Conservation (phyloP, 1,140 invertebrate genomes). For the Philopotamus ludificatus region DNA sequence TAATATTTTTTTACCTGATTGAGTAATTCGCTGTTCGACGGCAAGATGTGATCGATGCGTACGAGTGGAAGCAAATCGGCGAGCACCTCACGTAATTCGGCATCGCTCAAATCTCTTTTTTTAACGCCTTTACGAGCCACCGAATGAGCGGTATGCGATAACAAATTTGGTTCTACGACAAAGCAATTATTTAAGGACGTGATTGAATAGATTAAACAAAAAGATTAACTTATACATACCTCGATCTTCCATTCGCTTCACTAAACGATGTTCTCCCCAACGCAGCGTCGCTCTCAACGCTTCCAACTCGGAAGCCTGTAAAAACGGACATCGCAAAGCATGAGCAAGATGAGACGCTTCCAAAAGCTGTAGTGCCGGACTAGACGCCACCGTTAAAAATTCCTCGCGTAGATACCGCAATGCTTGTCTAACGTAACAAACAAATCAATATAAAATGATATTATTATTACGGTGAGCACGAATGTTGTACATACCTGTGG, state of each 20-base stretch:
- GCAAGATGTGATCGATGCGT: slow-evolving; percentile 85
- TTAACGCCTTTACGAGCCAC: slow-evolving; percentile 82
- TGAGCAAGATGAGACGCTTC: slow-evolving; percentile 78
- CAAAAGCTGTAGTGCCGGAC: slow-evolving; percentile 74
- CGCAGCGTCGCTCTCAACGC: slow-evolving; percentile 83
- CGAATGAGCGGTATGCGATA: slow-evolving; percentile 89
- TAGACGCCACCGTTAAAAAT: slow-evolving; percentile 71
- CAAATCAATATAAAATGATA: slow-evolving; percentile 39
- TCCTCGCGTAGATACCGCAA: slow-evolving; percentile 82
- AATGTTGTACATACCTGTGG: slow-evolving; percentile 62
- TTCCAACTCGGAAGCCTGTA: slow-evolving; percentile 89
- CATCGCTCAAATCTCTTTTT: slow-evolving; percentile 81
- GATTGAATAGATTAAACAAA: slow-evolving; percentile 15
- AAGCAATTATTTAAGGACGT: slow-evolving; percentile 14
- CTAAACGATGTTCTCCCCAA: slow-evolving; percentile 86
- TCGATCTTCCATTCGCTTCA: slow-evolving; percentile 79
- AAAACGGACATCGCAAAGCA: slow-evolving; percentile 82
- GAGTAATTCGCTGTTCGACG: slow-evolving; percentile 80
- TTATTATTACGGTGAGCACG: slow-evolving; percentile 54
- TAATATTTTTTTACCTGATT: slow-evolving; percentile 63
- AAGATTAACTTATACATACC: slow-evolving; percentile 47
- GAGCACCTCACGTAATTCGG: slow-evolving; percentile 82
- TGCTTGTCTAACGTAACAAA: slow-evolving; percentile 53
- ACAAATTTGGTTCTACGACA: slow-evolving; percentile 80
- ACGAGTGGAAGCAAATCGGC: slow-evolving; percentile 81